A percentile compares a stretch with the other conserved stretches of the same genome.
These are phyloP conservation scores for Dicaeum eximium DNA, from an alignment of 2,113 vertebrate genomes.

Conservation along the genomic window DNA sequence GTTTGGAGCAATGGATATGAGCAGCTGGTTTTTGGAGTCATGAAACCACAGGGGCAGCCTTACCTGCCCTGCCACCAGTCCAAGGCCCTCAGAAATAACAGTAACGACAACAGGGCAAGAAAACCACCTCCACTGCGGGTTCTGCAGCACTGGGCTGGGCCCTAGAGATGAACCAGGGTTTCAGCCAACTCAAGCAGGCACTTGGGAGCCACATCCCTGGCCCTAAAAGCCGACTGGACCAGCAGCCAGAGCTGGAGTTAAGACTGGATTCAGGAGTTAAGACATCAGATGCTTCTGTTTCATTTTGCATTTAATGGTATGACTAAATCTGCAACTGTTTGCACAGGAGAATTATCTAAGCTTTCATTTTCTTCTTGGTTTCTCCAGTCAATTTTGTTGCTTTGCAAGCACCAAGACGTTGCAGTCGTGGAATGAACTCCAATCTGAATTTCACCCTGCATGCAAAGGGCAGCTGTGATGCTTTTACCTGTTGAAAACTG, in stretches of 20 bases:
- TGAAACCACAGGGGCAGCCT: conserved; percentile 59
- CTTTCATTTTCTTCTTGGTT: neutral
- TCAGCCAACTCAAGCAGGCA: conserved; percentile 10
- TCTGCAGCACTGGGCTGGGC: conserved; percentile 49
- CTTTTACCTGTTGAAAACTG: conserved; percentile 92
- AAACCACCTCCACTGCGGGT: conserved; percentile 38
- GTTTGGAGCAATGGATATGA: conserved; percentile 47
- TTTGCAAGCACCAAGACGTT: neutral
- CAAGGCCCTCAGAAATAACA: conserved; percentile 59
- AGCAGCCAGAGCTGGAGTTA: conserved; percentile 16
- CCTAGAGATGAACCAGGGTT: conserved; percentile 61
- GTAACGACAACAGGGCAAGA: conserved; percentile 53
- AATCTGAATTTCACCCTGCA: neutral
- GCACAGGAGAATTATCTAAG: neutral
- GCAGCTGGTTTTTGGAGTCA: conserved; percentile 45
- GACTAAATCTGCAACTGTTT: neutral
- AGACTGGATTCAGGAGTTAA: neutral
- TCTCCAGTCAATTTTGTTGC: neutral
- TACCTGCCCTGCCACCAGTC: conserved; percentile 65
- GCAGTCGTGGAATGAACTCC: neutral
- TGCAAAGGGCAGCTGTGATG: neutral
- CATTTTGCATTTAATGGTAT: neutral
- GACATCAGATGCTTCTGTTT: neutral
- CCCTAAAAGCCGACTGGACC: neutral
- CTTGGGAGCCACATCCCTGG: conserved; percentile 30